Evolutionary conservation across 1,140 invertebrate species (phyloP).

Genomic region (Callitettix versicolor): DNA sequence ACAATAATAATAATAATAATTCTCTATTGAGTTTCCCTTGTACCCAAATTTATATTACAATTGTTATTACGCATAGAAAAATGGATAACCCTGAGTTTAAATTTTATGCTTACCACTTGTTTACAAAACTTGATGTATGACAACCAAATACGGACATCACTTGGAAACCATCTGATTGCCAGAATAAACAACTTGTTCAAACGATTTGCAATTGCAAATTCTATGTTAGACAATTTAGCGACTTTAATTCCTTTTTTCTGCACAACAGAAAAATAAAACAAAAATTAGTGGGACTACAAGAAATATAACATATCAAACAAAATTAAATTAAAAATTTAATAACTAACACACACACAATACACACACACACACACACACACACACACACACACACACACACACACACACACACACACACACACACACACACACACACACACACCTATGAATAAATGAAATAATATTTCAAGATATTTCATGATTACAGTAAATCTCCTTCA

Average conservation of each 20-base stretch:
- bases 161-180: constrained; percentile 47
- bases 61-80: constrained; percentile 12
- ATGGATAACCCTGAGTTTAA: no score
- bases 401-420: no score
- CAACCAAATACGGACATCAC: constrained; percentile 57
- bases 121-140: constrained; percentile 61
- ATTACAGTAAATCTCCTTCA: no score
- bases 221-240: constrained; percentile 45
- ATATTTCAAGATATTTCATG: no score
- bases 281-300: constrained; percentile 1
- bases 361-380: no score
- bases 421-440: no score
- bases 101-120: constrained; percentile 39
- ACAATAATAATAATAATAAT: no score
- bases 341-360: no score
- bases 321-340: no score
- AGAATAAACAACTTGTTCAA: constrained; percentile 52
- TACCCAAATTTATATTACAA: background rate
- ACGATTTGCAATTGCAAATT: constrained; percentile 49
- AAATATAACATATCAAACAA: constrained; percentile 16
- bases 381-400: no score
- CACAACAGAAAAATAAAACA: constrained; percentile 15
- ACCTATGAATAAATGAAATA: no score
- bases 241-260: constrained; percentile 49
- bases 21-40: no score